phyloP scores from a whole-genome alignment of 2,888 invertebrate species.

The Cataglyphis livida region DNA sequence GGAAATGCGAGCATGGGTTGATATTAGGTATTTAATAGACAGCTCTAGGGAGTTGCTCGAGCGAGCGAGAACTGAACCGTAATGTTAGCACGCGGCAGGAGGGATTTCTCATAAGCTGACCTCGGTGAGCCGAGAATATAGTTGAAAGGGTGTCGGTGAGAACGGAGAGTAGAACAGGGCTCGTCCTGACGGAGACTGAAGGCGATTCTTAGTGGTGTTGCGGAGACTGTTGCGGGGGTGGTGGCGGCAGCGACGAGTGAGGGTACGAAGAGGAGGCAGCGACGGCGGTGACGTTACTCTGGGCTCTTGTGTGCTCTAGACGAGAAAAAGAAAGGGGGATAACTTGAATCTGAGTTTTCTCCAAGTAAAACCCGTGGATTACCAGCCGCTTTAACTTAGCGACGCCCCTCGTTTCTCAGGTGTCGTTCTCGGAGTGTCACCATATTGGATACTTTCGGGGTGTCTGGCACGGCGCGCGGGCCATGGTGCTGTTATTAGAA shows the following conservation, averaged over 20 bases:
- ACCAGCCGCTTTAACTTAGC: slow-evolving; percentile 82
- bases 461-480: slow-evolving; percentile 54
- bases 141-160: slow-evolving; percentile 71
- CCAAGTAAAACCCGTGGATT: slow-evolving; percentile 80
- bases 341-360: slow-evolving; percentile 83
- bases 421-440: slow-evolving; percentile 80
- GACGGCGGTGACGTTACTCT: slow-evolving; percentile 14
- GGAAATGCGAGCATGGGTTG: slow-evolving; percentile 75
- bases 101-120: slow-evolving; percentile 84
- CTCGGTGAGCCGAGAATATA: slow-evolving; percentile 76
- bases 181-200: slow-evolving; percentile 60
- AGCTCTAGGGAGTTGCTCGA: slow-evolving; percentile 79
- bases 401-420: slow-evolving; percentile 82
- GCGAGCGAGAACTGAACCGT: slow-evolving; percentile 79
- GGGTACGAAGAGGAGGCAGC: slow-evolving; percentile 7
- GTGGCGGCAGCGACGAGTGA: slow-evolving; percentile 36
- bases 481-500: slow-evolving; percentile 78
- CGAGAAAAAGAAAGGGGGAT: slow-evolving; percentile 77
- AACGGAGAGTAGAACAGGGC: slow-evolving; percentile 60
- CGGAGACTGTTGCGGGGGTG: slow-evolving; percentile 13
- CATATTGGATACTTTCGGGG: slow-evolving; percentile 80
- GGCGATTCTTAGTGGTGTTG: slow-evolving; percentile 63
- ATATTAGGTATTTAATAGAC: slow-evolving; percentile 84
- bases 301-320: slow-evolving; percentile 42
- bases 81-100: slow-evolving; percentile 79